phyloP scores from a whole-genome alignment of 2,113 vertebrate species.

The Serinus canaria region DNA sequence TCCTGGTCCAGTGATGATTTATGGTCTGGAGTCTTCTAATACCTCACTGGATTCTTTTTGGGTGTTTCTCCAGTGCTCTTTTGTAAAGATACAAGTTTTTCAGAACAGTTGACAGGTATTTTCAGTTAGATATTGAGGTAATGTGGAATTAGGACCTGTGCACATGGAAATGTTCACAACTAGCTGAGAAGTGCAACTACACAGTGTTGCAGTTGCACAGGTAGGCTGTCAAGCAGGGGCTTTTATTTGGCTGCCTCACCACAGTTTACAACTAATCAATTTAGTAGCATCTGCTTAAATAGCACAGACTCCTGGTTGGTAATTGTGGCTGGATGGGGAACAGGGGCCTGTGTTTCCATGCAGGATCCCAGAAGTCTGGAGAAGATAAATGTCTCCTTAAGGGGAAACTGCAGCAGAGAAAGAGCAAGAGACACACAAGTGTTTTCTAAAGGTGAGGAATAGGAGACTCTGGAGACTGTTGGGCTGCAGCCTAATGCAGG shows the following conservation, averaged over 20 bases:
- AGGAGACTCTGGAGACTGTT: background rate
- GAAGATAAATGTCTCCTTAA: background rate
- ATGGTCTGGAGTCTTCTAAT: background rate
- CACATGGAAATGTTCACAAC: background rate
- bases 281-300: background rate
- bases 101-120: background rate
- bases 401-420: background rate
- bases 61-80: background rate
- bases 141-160: background rate
- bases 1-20: background rate
- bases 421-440: background rate
- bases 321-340: background rate
- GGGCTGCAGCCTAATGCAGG: background rate
- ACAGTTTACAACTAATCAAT: background rate
- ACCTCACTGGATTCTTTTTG: background rate
- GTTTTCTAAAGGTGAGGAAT: background rate
- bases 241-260: background rate
- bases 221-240: background rate
- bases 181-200: background rate
- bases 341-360: accelerated
- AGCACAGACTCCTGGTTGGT: background rate
- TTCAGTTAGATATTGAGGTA: background rate
- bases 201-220: background rate
- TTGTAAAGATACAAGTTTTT: background rate
- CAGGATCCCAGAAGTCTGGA: background rate